A percentile compares a stretch with the other conserved stretches of the same genome.
These are phyloP conservation scores for Gortyna flavago DNA, from an alignment of 2,888 invertebrate genomes.

Conservation along the genomic window DNA sequence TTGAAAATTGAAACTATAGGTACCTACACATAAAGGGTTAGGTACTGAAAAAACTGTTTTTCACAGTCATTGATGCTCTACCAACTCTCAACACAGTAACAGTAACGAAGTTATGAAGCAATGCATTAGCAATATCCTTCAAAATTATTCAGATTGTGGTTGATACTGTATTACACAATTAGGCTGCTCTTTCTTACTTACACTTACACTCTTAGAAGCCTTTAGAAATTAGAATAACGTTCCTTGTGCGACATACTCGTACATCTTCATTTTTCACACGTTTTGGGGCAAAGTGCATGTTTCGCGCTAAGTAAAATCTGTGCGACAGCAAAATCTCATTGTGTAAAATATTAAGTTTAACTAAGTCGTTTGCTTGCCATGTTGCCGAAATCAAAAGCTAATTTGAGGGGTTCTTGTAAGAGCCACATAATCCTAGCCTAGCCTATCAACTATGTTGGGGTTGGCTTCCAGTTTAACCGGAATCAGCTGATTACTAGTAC, in stretches of 20 bases:
- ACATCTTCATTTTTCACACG: slow-evolving; percentile 15
- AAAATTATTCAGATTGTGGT: background rate
- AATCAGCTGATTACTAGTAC: background rate
- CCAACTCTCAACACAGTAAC: background rate
- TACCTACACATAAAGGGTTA: background rate
- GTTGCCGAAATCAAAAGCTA: slow-evolving; percentile 59
- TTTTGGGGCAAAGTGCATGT: background rate
- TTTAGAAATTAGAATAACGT: background rate
- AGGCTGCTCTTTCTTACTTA: background rate
- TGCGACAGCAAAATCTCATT: slow-evolving; percentile 27
- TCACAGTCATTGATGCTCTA: background rate
- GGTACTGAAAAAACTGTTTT: background rate
- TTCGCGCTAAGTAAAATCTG: slow-evolving; percentile 11
- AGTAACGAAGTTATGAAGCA: background rate
- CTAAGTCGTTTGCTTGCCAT: slow-evolving; percentile 38
- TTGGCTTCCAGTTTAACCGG: background rate
- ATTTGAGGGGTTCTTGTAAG: slow-evolving; percentile 54
- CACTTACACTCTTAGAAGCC: background rate
- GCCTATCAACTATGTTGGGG: background rate
- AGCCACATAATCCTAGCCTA: background rate
- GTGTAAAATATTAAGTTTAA: slow-evolving; percentile 40
- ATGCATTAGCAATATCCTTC: background rate
- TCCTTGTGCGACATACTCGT: background rate
- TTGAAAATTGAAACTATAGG: background rate
- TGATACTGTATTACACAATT: background rate